Percentiles rank a stretch among this genome's conserved stretches.
phyloP scores from a whole-genome alignment of 2,888 invertebrate species.

The Ectobius pallidus region DNA sequence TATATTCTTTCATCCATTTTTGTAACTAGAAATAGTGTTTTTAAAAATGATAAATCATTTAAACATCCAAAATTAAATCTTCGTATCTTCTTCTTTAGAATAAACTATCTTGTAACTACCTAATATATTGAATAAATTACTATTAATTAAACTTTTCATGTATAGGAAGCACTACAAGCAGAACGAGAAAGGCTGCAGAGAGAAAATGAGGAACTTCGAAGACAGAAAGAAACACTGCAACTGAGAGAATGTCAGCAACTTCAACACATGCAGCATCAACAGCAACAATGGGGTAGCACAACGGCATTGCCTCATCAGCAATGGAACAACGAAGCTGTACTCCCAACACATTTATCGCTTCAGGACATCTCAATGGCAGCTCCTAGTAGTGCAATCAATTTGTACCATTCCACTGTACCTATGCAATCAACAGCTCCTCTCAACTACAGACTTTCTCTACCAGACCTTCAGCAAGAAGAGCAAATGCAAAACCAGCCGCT shows the following conservation, averaged over 20 bases:
- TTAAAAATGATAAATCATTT: too few relatives aligned
- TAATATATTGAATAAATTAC: too few relatives aligned
- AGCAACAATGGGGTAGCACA: constrained; percentile 52
- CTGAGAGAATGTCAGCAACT: constrained; percentile 63
- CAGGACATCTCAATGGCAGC: constrained; percentile 61
- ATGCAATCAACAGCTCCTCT: constrained; percentile 51
- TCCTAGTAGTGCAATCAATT: not conserved
- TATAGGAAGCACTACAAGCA: constrained; percentile 59
- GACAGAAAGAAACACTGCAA: constrained; percentile 74
- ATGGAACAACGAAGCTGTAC: constrained; percentile 46
- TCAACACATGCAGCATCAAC: constrained; percentile 52
- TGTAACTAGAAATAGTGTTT: too few relatives aligned
- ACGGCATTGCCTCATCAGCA: constrained; percentile 16
- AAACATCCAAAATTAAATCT: too few relatives aligned
- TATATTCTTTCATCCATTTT: too few relatives aligned
- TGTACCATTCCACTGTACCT: constrained; percentile 47
- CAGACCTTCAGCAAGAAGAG: constrained; percentile 60
- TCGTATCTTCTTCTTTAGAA: too few relatives aligned
- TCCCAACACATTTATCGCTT: constrained; percentile 62
- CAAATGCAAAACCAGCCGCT: constrained; percentile 7
- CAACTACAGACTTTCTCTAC: constrained; percentile 64
- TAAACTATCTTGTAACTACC: too few relatives aligned
- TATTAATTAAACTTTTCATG: too few relatives aligned
- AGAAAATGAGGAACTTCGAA: constrained; percentile 77
- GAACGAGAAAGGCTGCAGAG: constrained; percentile 78